These are phyloP conservation scores for Eremobia ochroleuca DNA, from an alignment of 2,888 invertebrate species.

Conservation along the genomic window DNA sequence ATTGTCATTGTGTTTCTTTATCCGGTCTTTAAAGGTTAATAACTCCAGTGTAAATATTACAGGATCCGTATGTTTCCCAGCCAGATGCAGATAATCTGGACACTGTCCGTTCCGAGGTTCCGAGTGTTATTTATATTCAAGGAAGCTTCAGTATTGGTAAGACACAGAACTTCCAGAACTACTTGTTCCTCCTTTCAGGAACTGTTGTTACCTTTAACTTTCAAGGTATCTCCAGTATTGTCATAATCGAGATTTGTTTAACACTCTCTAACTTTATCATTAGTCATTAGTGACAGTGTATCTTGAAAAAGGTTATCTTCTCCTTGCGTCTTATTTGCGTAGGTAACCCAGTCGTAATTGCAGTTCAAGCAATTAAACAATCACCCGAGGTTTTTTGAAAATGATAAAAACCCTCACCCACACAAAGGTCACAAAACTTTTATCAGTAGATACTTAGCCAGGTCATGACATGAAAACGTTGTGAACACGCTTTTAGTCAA, in stretches of 20 bases:
- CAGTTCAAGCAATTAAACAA: background rate
- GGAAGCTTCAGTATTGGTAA: background rate
- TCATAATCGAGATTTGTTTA: background rate
- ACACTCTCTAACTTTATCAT: background rate
- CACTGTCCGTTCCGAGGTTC: conserved; percentile 1
- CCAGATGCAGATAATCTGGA: background rate
- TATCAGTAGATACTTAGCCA: conserved; percentile 9
- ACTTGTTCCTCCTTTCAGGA: conserved; percentile 1
- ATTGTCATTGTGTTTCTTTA: conserved; percentile 8
- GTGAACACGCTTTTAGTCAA: background rate
- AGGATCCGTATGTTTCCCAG: background rate
- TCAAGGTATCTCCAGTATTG: background rate
- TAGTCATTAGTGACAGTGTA: background rate
- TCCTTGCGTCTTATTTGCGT: background rate
- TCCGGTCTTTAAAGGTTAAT: conserved; percentile 16
- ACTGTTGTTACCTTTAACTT: background rate
- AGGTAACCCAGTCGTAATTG: background rate
- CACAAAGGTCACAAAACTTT: background rate
- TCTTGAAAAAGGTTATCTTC: background rate
- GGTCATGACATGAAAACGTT: conserved; percentile 22
- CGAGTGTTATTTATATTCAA: conserved; percentile 5
- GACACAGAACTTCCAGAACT: background rate
- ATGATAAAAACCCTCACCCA: conserved; percentile 4
- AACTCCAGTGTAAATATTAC: conserved; percentile 8
- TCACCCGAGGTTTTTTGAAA: conserved; percentile 14